phyloP scores from a whole-genome alignment of 2,888 invertebrate species.

The Acanthosoma haemorrhoidale region DNA sequence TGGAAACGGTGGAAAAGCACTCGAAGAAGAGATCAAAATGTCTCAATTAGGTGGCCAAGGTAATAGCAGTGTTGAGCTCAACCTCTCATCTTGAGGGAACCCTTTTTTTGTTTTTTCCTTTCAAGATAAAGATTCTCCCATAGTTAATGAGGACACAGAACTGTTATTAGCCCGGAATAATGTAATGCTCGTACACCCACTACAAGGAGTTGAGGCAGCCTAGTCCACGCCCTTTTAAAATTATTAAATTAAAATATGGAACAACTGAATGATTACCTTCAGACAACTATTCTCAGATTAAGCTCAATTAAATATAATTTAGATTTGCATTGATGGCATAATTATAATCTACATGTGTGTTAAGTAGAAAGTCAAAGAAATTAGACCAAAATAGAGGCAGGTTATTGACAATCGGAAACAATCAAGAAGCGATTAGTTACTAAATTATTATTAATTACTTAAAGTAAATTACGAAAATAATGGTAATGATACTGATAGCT shows the following conservation, averaged over 20 bases:
- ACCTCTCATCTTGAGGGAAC: background rate
- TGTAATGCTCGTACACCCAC: background rate
- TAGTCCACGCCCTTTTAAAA: background rate
- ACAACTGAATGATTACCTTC: background rate
- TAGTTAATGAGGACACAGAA: background rate
- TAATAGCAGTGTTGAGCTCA: background rate
- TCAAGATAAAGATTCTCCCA: background rate
- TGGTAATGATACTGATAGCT: too few species aligned
- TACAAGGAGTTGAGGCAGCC: background rate
- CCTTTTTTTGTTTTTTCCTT: background rate
- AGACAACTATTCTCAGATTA: too few species aligned
- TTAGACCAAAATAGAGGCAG: too few species aligned
- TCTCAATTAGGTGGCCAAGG: background rate
- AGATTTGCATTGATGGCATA: too few species aligned
- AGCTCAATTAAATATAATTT: too few species aligned
- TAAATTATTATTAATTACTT: too few species aligned
- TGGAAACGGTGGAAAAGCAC: background rate
- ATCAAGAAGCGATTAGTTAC: too few species aligned
- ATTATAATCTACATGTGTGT: too few species aligned
- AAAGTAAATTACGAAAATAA: too few species aligned
- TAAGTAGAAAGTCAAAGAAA: too few species aligned
- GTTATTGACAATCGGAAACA: too few species aligned
- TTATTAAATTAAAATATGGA: conserved; percentile 2
- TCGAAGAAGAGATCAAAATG: too few species aligned
- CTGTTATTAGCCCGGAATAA: background rate